Evolutionary conservation across 2,797 vertebrate species (phyloP), one percentile per base, ranked within the genome.

Genomic region (Alfaro cultratus): DNA sequence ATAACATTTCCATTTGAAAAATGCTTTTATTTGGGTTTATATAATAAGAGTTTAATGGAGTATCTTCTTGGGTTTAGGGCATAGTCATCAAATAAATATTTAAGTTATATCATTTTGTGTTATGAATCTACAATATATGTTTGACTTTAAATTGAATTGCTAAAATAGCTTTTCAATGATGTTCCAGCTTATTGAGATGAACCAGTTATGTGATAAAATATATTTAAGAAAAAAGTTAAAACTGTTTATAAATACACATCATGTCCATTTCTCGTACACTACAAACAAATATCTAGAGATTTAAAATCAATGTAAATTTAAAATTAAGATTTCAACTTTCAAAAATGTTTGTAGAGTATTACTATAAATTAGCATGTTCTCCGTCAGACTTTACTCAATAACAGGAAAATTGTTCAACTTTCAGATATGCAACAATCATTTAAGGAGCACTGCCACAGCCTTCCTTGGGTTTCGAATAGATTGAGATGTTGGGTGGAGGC

Each of bases 271-370:
- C 64, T 36, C 6, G 49, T 83, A 79, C 75, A 83, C 78, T 91
- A 80, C 71, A 87, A 86, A 53, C 60, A 21, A 89, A 82, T 73
- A 62, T 78, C 51, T 76, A 68, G 49, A 80, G 36, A 76, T 84
- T 80, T 79, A 55, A 82, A 80, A 87, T 92, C 84, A 79, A 82
- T 84, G 88, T 91, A 87, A 73, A 87, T 81, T 77, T 92, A 16
- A 81, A 86, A 86, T 86, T 11, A 81, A 73, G 68, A 78, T 80
- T 81, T 81, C 31, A 64, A 64, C 78, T 41, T 12, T 41, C 9
- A 62, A 21, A 87, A 57, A 57, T 11, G 3, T 39, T 67, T 67
- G 34, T 23, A 4, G 18, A 39, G 18, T 71, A 45, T 71, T 70
- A 11, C 36, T 39, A 21, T 12, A 6, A 41, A 43, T 68, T 68